Conservation (phyloP, 2,797 vertebrate genomes). For the Spinus olivaceus region DNA sequence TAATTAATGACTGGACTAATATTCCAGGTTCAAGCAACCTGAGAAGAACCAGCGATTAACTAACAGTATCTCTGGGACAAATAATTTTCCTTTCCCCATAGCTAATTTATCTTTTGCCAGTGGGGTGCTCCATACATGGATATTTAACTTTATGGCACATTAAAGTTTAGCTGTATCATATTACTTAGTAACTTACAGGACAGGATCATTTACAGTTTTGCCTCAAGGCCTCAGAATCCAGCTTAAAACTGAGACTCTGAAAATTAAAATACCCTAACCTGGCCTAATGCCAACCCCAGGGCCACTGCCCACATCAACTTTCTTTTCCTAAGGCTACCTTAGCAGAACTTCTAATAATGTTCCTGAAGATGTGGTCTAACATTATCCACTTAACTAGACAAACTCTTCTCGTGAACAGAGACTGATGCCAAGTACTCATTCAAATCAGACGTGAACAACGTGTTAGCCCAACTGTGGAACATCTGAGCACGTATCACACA, state of each 20-base stretch:
- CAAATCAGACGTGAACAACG: neutral
- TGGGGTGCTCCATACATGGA: neutral
- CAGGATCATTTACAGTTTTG: neutral
- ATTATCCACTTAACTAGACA: neutral
- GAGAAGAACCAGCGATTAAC: neutral
- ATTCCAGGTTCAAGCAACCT: slow-evolving; percentile 1
- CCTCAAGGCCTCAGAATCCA: neutral
- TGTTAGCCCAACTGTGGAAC: neutral
- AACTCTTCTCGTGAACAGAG: neutral
- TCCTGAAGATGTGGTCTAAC: neutral
- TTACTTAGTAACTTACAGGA: neutral
- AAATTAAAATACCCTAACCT: neutral
- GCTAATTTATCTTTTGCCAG: slow-evolving; percentile 26
- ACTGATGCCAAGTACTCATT: neutral
- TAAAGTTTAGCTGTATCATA: slow-evolving; percentile 5
- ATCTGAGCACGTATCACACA: neutral
- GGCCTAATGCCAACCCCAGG: neutral
- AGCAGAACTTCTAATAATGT: neutral
- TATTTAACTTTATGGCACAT: slow-evolving; percentile 16
- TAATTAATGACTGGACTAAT: neutral
- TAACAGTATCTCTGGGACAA: neutral
- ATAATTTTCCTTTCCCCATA: neutral
- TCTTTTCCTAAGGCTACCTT: neutral
- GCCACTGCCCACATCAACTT: neutral
- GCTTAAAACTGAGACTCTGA: neutral